Conservation (phyloP, 2,888 invertebrate species). For the Acanthococcus lagerstroemiae region DNA sequence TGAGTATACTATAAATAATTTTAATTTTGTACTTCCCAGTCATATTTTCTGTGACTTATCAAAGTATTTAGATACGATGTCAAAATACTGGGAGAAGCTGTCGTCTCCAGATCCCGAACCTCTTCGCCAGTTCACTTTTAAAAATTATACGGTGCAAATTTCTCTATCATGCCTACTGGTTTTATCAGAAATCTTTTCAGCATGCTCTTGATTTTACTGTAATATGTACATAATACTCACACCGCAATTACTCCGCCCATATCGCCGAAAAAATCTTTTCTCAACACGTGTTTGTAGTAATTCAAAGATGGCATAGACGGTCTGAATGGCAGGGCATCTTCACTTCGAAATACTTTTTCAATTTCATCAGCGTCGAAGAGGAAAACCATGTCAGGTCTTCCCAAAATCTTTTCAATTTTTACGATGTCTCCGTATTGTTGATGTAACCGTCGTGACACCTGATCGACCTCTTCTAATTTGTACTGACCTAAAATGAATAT, state of each 20-base stretch:
- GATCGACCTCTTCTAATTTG: constrained; percentile 56
- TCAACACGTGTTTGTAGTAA: constrained; percentile 59
- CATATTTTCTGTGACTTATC: too few species aligned
- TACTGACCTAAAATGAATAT: constrained; percentile 49
- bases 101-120: too few species aligned
- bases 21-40: too few species aligned
- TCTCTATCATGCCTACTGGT: too few species aligned
- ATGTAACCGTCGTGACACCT: constrained; percentile 51
- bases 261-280: constrained; percentile 58
- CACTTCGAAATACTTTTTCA: constrained; percentile 57
- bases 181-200: too few species aligned
- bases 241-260: constrained; percentile 62
- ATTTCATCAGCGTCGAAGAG: constrained; percentile 61
- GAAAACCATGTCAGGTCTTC: constrained; percentile 63
- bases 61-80: too few species aligned
- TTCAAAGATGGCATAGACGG: constrained; percentile 66
- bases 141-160: too few species aligned
- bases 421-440: constrained; percentile 57
- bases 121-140: too few species aligned
- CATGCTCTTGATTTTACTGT: too few species aligned
- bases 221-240: too few species aligned
- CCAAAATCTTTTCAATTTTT: constrained; percentile 55
- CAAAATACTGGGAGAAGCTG: too few species aligned
- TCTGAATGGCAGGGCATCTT: constrained; percentile 57
- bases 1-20: too few species aligned